A percentile compares a stretch with the other conserved stretches of the same genome.
These are phyloP conservation scores for Nemoura dubitans DNA, from an alignment of 2,888 invertebrate species.

Conservation along the genomic window DNA sequence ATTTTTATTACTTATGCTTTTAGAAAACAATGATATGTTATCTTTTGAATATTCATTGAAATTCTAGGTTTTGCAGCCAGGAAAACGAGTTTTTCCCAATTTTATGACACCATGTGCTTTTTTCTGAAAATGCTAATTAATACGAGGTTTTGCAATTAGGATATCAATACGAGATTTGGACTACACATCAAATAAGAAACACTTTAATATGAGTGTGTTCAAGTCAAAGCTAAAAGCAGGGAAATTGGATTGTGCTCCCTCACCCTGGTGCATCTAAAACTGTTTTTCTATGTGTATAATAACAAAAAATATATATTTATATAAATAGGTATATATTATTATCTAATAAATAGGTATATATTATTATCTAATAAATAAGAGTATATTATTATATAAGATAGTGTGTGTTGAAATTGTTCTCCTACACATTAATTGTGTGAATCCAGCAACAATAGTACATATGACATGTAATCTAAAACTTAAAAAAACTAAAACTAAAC, in stretches of 20 bases:
- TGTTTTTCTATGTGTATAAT: neutral
- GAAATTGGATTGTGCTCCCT: neutral
- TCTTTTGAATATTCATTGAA: too few relatives aligned
- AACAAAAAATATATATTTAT: neutral
- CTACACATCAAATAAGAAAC: too few relatives aligned
- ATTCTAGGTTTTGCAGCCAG: too few relatives aligned
- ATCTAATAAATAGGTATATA: neutral
- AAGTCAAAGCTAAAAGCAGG: neutral
- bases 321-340: neutral
- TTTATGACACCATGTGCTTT: too few relatives aligned
- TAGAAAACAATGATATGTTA: too few relatives aligned
- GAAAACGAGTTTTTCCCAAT: too few relatives aligned
- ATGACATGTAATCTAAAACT: neutral
- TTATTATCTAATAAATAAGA: neutral
- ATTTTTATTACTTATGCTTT: too few relatives aligned
- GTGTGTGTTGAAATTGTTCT: neutral
- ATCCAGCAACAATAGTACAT: neutral
- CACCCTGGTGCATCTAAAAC: neutral
- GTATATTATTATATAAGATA: neutral
- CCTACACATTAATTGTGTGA: neutral
- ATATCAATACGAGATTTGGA: too few relatives aligned
- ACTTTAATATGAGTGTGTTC: neutral
- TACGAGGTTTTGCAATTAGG: too few relatives aligned
- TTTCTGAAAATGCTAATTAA: too few relatives aligned
- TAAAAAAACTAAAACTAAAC: slow-evolving; percentile 4